Evolutionary conservation across 2,113 vertebrate species (phyloP), one percentile per base, ranked within the genome.

Genomic region (Datnioides undecimradiatus): DNA sequence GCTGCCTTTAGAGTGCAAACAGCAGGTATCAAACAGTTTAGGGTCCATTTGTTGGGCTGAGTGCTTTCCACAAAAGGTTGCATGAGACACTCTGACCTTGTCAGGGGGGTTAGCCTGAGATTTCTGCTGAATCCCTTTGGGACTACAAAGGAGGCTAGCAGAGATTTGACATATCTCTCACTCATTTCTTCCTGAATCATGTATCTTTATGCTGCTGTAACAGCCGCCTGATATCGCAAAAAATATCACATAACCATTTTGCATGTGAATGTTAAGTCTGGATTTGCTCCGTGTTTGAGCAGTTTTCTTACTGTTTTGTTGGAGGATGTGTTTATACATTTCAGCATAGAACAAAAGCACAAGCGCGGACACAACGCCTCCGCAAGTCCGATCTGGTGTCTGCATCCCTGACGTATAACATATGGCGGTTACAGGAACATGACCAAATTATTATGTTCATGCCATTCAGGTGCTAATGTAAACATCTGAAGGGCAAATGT

Each of bases 1-100:
- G 79, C 68, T 66, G 73, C 78, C 63, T 85, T 86, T 66, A 70
- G 85, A 86, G 87, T 63, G 80, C 87, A 87, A 91, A 88, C 83
- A 79, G 86, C 83, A 88, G 89, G 87, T 86, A 84, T 85, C 75
- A 82, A 87, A 73, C 84, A 78, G 83, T 90, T 90, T 88, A 90
- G 86, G 79, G 36, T 88, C 75, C 79, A 89, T 92, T 92, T 91
- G 80, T 89, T 86, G 84, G 78, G 72, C 74, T 75, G 80, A 91
- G 90, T 90, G 86, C 81, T 90, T 85, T 80, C 77, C 80, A 77
- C 76, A 73, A 80, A 89, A 76, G 83, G 83, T 84, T 83, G 59
- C 75, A 82, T 41, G 79, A 88, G 83, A 76, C 74, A 80, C 43
- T 82, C 57, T 77, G 88, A 89, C 90, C 87, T 85, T 89, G 89